These are phyloP conservation scores for Venturia canescens DNA, from an alignment of 1,140 invertebrate species.

Conservation along the genomic window DNA sequence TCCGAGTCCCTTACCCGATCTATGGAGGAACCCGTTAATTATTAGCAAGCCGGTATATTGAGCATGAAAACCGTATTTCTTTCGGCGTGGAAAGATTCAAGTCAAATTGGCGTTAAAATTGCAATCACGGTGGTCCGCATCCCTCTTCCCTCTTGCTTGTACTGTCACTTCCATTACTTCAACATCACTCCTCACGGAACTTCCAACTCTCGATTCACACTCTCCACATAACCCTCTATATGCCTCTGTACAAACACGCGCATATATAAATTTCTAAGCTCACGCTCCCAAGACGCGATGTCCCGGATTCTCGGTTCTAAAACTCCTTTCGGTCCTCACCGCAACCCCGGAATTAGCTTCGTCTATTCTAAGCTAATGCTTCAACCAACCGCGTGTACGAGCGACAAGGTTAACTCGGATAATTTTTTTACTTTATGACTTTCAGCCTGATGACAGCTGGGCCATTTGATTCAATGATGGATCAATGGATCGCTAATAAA, in stretches of 20 bases:
- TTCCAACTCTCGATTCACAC: conserved; percentile 32
- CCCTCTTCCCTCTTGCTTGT: conserved; percentile 46
- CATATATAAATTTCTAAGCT: conserved; percentile 10
- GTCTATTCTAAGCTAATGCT: conserved; percentile 74
- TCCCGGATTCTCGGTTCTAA: conserved; percentile 24
- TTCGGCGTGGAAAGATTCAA: conserved; percentile 70
- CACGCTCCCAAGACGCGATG: neutral
- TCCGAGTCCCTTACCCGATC: neutral
- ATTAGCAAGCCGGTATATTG: conserved; percentile 72
- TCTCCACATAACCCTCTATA: neutral
- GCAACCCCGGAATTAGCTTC: conserved; percentile 74
- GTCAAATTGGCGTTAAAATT: conserved; percentile 77
- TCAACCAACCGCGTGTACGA: conserved; percentile 22
- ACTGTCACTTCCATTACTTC: conserved; percentile 40
- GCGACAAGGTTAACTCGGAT: conserved; percentile 39
- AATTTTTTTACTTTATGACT: too few relatives aligned
- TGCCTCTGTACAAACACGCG: neutral
- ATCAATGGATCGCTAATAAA: too few relatives aligned
- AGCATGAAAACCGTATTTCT: conserved; percentile 76
- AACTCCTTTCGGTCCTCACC: conserved; percentile 52
- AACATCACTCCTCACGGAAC: conserved; percentile 55
- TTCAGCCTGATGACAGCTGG: too few relatives aligned
- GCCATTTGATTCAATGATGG: too few relatives aligned
- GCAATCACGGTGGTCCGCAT: conserved; percentile 75
- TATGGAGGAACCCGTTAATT: conserved; percentile 69